Base-by-base conservation (phyloP, 2,113 vertebrate genomes). In the Apteryx mantelli region DNA sequence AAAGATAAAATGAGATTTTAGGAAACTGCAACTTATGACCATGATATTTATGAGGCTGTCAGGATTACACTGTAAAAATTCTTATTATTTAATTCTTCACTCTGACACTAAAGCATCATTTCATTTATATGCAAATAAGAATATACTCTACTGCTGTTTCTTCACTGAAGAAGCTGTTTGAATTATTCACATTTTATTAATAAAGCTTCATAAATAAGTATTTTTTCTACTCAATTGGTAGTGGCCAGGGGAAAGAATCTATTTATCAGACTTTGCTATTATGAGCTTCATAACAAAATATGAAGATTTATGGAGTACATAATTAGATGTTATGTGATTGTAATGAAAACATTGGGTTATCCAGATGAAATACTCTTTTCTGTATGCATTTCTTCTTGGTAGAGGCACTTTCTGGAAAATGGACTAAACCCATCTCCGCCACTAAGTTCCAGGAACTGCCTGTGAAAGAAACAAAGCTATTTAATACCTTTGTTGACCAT, bases 71-170 rank as follows among this genome's bases (percentile, higher is more conserved):
- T 95, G 94, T 96, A 97, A 97, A 97, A 97, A 96, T 86, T 97
- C 83, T 6, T 95, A 95, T 97, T 97, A 95, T 97, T 97, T 97
- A 98, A 97, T 97, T 95, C 95, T 94, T 93, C 93, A 95, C 93
- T 97, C 89, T 97, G 95, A 97, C 93, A 98, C 93, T 97, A 97
- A 98, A 96, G 95, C 87, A 95, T 97, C 95, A 97, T 97, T 97
- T 98, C 96, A 97, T 97, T 88, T 97, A 97, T 96, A 96, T 98
- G 97, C 96, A 98, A 97, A 97, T 97, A 97, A 91, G 75, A 91
- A 69, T 95, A 77, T 93, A 70, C 32, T 88, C 87, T 86, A 68
- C 91, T 95, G 86, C 77, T 82, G 82, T 91, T 97, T 96, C 75
- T 95, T 94, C 85, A 91, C 86, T 91, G 96, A 92, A 91, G 94